Base-by-base conservation (phyloP, 2,113 vertebrate species). In the Lycocorax pyrrhopterus region DNA sequence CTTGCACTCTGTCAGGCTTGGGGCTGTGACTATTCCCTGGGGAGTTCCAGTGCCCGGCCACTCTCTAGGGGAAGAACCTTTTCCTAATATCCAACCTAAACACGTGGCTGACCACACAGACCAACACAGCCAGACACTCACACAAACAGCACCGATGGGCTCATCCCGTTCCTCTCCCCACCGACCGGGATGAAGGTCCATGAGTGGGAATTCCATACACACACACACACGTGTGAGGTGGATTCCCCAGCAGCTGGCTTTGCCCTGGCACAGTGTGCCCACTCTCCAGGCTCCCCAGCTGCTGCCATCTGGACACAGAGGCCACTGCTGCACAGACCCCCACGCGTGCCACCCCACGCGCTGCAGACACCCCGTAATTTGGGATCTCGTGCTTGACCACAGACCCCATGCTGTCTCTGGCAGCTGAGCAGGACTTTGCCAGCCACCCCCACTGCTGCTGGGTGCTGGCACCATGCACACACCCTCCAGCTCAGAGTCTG, bases 181-280 rank as follows among this genome's bases (percentile, higher is more conserved):
- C 8, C 0, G 0, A 22, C 8, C 0, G 1, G 17, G 39, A 53
- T 18, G 58, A 33, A 63, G 33, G 39, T 29, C 49, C 68, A 7
- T 1, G 17, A 46, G 27, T 33, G n/a, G 29, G 18, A 74, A 33
- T 55, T 64, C 29, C 41, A 37, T 1, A 39, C 13, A 32, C 32
- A n/a, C 5, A 33, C 26, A 29, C 5, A 19, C 30, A 14, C 0
- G 4, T 21, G 9, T 1, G 4, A 33, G 14, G 11, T 11, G 37
- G 52, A 74, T 75, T 13, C 52, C 56, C 25, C 22, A 52, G 52
- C 10, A 76, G 43, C 43, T 63, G 23, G 13, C 22, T 51, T 13
- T 44, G 26, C 41, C 51, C 71, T 55, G 2, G 9, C 66, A 86
- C 29, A 64, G 19, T 17, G 51, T n/a, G 43, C 62, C 23, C 55